Percentiles rank a stretch among this genome's conserved stretches.
Evolutionary conservation across 2,797 vertebrate genomes (phyloP).

Genomic region (Acrossocheilus wenchowensis): DNA sequence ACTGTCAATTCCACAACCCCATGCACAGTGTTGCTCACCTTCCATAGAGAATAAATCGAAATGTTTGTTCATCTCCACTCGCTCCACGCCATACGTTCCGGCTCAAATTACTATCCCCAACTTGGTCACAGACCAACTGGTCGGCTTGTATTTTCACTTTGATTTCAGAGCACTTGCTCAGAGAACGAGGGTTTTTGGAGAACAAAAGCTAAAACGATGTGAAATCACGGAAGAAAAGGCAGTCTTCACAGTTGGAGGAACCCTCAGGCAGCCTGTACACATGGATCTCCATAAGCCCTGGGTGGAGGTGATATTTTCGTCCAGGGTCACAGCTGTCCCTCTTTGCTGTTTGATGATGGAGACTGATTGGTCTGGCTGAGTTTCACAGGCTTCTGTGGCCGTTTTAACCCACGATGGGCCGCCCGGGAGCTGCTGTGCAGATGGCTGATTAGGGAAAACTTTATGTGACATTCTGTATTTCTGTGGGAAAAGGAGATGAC

Average conservation of each 20-base stretch:
- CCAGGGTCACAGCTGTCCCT: slow-evolving; percentile 69
- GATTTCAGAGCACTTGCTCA: background rate
- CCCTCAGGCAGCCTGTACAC: slow-evolving; percentile 30
- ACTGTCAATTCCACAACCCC: background rate
- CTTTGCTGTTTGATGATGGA: slow-evolving; percentile 65
- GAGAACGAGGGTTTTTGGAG: background rate
- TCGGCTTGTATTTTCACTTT: background rate
- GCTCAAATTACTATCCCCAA: background rate
- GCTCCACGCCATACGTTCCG: background rate
- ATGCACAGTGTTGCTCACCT: background rate
- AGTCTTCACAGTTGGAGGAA: slow-evolving; percentile 25
- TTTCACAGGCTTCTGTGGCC: slow-evolving; percentile 62
- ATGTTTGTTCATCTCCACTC: background rate
- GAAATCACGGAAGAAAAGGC: slow-evolving; percentile 44
- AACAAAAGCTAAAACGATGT: slow-evolving; percentile 59
- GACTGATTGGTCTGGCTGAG: slow-evolving; percentile 69
- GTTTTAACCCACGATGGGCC: slow-evolving; percentile 29
- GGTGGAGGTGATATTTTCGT: slow-evolving; percentile 63
- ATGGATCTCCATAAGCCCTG: slow-evolving; percentile 51
- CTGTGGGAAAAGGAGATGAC: slow-evolving; percentile 36
- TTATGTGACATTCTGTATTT: slow-evolving; percentile 34
- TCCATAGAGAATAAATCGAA: background rate
- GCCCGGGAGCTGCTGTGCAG: slow-evolving; percentile 62
- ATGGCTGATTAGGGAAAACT: slow-evolving; percentile 66
- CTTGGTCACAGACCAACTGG: background rate